Conservation (phyloP, 2,113 vertebrate species). For the Barbus barbus region DNA sequence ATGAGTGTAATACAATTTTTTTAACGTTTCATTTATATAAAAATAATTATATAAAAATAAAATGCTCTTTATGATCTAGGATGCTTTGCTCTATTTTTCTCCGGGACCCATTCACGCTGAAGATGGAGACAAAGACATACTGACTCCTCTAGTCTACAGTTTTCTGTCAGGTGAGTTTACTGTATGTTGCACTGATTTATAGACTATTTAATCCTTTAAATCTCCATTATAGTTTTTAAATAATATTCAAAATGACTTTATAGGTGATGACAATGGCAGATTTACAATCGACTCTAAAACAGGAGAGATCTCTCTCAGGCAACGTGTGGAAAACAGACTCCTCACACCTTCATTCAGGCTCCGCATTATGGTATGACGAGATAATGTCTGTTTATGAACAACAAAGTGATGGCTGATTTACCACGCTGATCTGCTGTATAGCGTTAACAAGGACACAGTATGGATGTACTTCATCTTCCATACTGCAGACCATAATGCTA, state of each 20-base stretch:
- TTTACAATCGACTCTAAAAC: slow-evolving; percentile 69
- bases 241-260: neutral
- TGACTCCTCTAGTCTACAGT: slow-evolving; percentile 66
- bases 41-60: too few relatives aligned
- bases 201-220: neutral
- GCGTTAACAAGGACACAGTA: neutral
- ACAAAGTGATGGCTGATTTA: neutral
- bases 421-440: neutral
- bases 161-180: slow-evolving; percentile 72
- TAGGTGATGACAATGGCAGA: slow-evolving; percentile 63
- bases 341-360: slow-evolving; percentile 59
- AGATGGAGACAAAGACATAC: slow-evolving; percentile 76
- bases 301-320: slow-evolving; percentile 62
- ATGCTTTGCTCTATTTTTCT: slow-evolving; percentile 64
- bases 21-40: too few relatives aligned
- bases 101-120: slow-evolving; percentile 78
- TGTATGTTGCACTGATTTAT: neutral
- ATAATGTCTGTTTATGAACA: neutral
- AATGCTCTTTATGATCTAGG: slow-evolving; percentile 53
- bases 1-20: too few relatives aligned
- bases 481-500: neutral
- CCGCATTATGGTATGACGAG: slow-evolving; percentile 66
- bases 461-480: neutral
- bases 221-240: neutral
- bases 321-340: slow-evolving; percentile 49